Base-by-base conservation (phyloP, 92 coral and sea anemone species). In the Zoanthus sansibaricus region DNA sequence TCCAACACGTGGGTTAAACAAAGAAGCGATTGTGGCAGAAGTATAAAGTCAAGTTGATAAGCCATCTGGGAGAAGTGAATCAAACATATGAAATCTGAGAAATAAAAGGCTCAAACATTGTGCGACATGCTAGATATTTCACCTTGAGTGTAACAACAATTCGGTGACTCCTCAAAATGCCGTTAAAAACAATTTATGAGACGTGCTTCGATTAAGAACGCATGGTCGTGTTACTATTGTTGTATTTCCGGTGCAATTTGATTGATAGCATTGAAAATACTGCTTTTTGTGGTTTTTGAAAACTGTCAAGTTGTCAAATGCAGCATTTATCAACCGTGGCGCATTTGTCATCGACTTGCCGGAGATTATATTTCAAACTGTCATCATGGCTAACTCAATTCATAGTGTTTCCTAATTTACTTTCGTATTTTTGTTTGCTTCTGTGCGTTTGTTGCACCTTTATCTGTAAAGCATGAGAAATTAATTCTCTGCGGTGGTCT, bases 401-500 rank as follows among this genome's bases (percentile, higher is more conserved):
- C 75, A 66, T 21, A 32, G 31, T 21, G 44, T 48, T 51, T 66
- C 9, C 66, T 62, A n/a, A 31, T 49, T 66, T 45, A 42, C 48
- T 61, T 62, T 62, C 71, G 83, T 25, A n/a, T 59, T 47, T 67
- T 80, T 51, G 85, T 74, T 49, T 67, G 75, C 48, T 12, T 49
- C 9, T 49, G 12, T 49, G 12, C 55, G 55, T 7, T 80, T 80
- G 75, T 32, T 80, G 59, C 61, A 80, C 75, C 75, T 64, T 80
- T 66, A 21, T 25, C 37, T 18, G 8, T 48, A 44, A 16, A 56
- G 33, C 44, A 44, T 8, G 25, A 44, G 18, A 76, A 59, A 79
- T 15, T n/a, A 48, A 20, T 30, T 64, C 85, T 80, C 85, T 45
- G 85, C 47, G 85, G 85, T 80, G 85, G 85, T 80, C 85, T 80